Evolutionary conservation across 2,888 invertebrate genomes (phyloP).

Genomic region (Phragmatobia fuliginosa): DNA sequence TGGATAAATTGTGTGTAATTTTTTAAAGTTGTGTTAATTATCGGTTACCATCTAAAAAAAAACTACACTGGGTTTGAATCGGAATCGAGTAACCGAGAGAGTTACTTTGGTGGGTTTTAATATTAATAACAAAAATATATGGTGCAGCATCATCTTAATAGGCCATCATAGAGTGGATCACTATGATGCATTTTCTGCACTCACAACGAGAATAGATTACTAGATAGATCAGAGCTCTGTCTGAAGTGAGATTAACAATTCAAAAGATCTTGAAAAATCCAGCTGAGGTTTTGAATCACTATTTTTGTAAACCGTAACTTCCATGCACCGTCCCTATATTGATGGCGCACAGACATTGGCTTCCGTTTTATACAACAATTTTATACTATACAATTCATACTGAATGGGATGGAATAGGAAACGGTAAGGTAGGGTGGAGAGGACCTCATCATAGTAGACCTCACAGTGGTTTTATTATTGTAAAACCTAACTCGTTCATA

Average conservation of each 20-base stretch:
- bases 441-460: neutral
- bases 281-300: neutral
- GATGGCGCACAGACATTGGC: neutral
- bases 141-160: no score
- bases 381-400: neutral
- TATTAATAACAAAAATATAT: no score
- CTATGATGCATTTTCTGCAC: no score
- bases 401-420: neutral
- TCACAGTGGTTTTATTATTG: slow-evolving; percentile 5
- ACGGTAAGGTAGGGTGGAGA: neutral
- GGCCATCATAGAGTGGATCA: no score
- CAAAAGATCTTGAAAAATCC: neutral
- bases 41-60: neutral
- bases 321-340: neutral
- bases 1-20: neutral
- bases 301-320: neutral
- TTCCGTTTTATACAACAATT: neutral
- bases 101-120: no score
- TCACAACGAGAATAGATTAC: no score
- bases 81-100: no score
- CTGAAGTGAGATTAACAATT: neutral
- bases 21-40: neutral
- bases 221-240: no score
- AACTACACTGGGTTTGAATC: no score
- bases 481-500: neutral